Evolutionary conservation across 2,113 vertebrate genomes (phyloP), one percentile per base, ranked within the genome.

Genomic region (Scortum barcoo): DNA sequence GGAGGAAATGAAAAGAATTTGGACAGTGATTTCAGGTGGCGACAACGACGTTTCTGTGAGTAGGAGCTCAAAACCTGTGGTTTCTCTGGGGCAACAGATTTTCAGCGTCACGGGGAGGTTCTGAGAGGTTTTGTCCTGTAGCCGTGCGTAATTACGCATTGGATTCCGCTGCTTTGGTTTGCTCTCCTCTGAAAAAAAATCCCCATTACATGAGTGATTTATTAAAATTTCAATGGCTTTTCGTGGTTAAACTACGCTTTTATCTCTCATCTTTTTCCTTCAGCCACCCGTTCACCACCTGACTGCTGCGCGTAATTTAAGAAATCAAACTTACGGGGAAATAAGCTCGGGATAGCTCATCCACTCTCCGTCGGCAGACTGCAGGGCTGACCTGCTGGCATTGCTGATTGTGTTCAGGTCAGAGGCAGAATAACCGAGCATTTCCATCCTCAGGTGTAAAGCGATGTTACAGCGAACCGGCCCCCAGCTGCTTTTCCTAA

Each of bases 401-500:
- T 44, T 44, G 14, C 12, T 36, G 16, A n/a, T 2, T 56, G 28
- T 68, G 14, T 57, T 73, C 20, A n/a, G 14, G 8, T 72, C 24
- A n/a, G 7, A 53, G 2, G 11, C 0, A 72, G n/a, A 76, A 48
- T 84, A 77, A 88, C 46, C 2, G 9, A 11, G 38, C 14, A 1
- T 83, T 72, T 84, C 50, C 30, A 36, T 78, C 53, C 83, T 73
- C 86, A 95, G 93, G 92, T 94, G 85, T 88, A 86, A 91, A 92
- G 92, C 92, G 70, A 99, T 99, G 98, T 96, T 96, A 92, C 94
- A 92, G 60, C 95, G 96, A 91, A 95, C 91, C 90, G 94, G 96
- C 73, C 94, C 95, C 89, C 96, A 96, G 88, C 90, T 97, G 81
- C 94, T 98, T 20, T 88, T 97, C 76, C 84, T 96, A 72, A 92